Evolutionary conservation across 1,140 invertebrate genomes (phyloP).

Genomic region (Achroia grisella): DNA sequence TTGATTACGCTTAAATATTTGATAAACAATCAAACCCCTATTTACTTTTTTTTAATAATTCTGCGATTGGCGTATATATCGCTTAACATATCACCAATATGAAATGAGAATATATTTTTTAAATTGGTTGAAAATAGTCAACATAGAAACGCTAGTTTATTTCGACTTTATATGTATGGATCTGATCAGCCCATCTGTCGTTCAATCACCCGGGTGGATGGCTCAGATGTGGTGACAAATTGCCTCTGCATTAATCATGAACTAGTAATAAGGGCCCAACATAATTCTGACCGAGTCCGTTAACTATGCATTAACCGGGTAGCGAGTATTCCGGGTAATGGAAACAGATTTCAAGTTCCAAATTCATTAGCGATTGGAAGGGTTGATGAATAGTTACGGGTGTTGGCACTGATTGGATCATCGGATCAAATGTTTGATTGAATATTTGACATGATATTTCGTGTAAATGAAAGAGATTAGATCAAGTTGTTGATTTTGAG

Average conservation of each 20-base stretch:
- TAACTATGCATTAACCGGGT: slow-evolving; percentile 14
- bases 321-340: slow-evolving; percentile 8
- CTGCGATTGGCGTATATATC: no score
- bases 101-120: no score
- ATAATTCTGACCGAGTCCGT: neutral
- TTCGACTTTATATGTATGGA: no score
- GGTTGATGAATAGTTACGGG: neutral
- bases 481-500: no score
- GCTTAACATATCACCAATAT: no score
- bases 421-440: neutral
- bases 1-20: no score
- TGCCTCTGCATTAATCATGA: slow-evolving; percentile 32
- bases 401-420: neutral
- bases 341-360: slow-evolving; percentile 7
- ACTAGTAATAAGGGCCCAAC: slow-evolving; percentile 2
- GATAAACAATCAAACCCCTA: no score
- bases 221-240: slow-evolving; percentile 29
- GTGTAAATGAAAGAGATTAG: no score
- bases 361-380: slow-evolving; percentile 12
- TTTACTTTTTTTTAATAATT: no score
- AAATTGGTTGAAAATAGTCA: neutral
- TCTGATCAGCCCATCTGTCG: neutral
- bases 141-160: neutral
- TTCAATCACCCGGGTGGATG: neutral
- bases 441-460: no score